Evolutionary conservation across 2,113 vertebrate species (phyloP).

Genomic region (Miniopterus natalensis): DNA sequence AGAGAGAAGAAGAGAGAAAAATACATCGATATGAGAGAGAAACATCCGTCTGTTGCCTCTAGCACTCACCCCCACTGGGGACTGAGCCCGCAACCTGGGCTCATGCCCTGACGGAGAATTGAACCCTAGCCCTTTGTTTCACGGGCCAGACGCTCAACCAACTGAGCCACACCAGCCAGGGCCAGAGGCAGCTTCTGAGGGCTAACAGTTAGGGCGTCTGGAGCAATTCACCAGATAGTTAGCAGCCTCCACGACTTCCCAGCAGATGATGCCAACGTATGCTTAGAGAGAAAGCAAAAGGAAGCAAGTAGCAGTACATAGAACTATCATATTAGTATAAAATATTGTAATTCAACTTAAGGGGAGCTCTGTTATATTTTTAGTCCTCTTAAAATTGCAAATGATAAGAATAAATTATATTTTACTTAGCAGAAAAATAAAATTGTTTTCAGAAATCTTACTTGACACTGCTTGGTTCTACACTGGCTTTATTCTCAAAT

Average conservation of each 20-base stretch:
- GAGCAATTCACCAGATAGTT: not conserved
- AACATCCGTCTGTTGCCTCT: not conserved
- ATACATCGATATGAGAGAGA: not conserved
- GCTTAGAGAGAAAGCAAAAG: not conserved
- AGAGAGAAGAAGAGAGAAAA: not conserved
- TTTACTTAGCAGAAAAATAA: conserved; percentile 49
- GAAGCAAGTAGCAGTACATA: not conserved
- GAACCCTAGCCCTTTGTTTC: not conserved
- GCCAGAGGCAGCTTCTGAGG: not conserved
- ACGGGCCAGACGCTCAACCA: not conserved
- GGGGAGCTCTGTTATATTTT: not conserved
- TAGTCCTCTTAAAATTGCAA: not conserved
- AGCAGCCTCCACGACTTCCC: not conserved
- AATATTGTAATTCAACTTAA: conserved; percentile 50
- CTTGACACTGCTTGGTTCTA: not conserved
- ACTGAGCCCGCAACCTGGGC: not conserved
- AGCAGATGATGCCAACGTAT: not conserved
- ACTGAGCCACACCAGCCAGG: not conserved
- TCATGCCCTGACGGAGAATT: not conserved
- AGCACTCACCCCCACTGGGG: not conserved
- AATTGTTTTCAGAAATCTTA: conserved; percentile 25
- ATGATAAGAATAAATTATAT: conserved; percentile 20
- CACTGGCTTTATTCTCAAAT: not conserved
- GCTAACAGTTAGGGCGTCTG: not conserved
- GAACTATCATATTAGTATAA: conserved; percentile 33